Percentiles rank a stretch among this genome's conserved stretches.
Evolutionary conservation across 2,888 invertebrate species (phyloP).

Genomic region (Trissolcus brochymenae): DNA sequence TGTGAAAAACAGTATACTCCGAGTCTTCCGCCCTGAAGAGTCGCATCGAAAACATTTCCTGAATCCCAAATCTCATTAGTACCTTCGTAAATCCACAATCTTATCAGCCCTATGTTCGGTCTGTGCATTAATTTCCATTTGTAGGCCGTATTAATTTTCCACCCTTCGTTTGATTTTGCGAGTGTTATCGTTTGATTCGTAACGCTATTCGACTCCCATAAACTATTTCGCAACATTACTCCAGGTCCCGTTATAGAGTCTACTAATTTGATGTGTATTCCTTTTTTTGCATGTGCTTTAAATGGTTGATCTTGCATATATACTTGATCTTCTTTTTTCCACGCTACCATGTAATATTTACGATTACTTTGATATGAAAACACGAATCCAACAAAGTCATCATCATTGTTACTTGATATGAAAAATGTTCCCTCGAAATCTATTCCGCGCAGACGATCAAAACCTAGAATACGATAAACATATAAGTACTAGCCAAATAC

Average conservation of each 20-base stretch:
- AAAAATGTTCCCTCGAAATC: slow-evolving; percentile 98
- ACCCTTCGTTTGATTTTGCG: slow-evolving; percentile 96
- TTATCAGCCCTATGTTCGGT: slow-evolving; percentile 93
- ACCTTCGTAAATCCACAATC: slow-evolving; percentile 92
- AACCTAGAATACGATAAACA: too few relatives aligned
- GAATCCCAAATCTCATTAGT: slow-evolving; percentile 92
- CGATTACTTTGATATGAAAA: slow-evolving; percentile 95
- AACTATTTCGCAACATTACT: slow-evolving; percentile 90
- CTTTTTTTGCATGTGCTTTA: slow-evolving; percentile 94
- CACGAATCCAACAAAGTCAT: slow-evolving; percentile 98
- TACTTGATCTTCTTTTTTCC: slow-evolving; percentile 96
- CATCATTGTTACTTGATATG: slow-evolving; percentile 90
- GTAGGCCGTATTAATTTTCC: slow-evolving; percentile 95
- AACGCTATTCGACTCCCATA: slow-evolving; percentile 97
- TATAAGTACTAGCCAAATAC: too few relatives aligned
- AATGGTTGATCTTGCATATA: slow-evolving; percentile 96
- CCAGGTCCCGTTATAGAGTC: slow-evolving; percentile 95
- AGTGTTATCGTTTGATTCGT: slow-evolving; percentile 88
- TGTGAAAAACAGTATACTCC: slow-evolving; percentile 99
- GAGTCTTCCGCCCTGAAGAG: slow-evolving; percentile 91
- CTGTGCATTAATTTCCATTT: slow-evolving; percentile 95
- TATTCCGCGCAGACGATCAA: slow-evolving; percentile 91
- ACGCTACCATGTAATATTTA: slow-evolving; percentile 96
- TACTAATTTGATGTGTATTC: slow-evolving; percentile 94
- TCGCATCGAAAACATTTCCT: slow-evolving; percentile 92